phyloP scores from a whole-genome alignment of 2,888 invertebrate genomes.

The Antitype chi region DNA sequence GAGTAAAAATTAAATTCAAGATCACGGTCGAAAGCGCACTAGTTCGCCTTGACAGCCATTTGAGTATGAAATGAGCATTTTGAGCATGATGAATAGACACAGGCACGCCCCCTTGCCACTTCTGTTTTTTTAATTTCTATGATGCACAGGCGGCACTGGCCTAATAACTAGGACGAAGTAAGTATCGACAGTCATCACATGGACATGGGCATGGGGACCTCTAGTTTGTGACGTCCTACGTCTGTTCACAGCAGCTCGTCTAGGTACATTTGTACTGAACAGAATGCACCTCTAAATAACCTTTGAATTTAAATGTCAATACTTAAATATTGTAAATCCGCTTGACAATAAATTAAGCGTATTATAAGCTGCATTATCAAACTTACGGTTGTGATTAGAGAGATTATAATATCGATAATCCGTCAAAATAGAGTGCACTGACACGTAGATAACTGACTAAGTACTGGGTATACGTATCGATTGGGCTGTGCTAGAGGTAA shows the following conservation, averaged over 20 bases:
- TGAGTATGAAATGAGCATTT: no score
- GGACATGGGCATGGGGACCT: neutral
- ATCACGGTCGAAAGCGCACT: no score
- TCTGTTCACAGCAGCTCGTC: no score
- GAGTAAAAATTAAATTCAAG: no score
- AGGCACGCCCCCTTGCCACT: no score
- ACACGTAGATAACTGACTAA: neutral
- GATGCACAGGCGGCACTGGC: neutral
- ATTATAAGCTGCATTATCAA: slow-evolving; percentile 21
- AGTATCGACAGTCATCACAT: neutral
- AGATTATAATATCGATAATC: slow-evolving; percentile 29
- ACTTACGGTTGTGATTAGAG: neutral
- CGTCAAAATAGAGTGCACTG: slow-evolving; percentile 3
- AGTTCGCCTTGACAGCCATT: no score
- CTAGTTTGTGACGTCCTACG: neutral
- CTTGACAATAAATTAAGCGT: slow-evolving; percentile 1
- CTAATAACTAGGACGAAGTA: no score
- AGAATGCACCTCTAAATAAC: slow-evolving; percentile 29
- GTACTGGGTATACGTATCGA: slow-evolving; percentile 14
- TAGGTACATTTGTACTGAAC: slow-evolving; percentile 11
- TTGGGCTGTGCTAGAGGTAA: slow-evolving; percentile 2
- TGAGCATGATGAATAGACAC: no score
- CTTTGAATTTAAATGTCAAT: slow-evolving; percentile 29
- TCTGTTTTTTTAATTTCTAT: no score
- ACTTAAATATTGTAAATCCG: slow-evolving; percentile 24